Evolutionary conservation across 2,113 vertebrate genomes (phyloP).

Genomic region (Ictidomys tridecemlineatus): DNA sequence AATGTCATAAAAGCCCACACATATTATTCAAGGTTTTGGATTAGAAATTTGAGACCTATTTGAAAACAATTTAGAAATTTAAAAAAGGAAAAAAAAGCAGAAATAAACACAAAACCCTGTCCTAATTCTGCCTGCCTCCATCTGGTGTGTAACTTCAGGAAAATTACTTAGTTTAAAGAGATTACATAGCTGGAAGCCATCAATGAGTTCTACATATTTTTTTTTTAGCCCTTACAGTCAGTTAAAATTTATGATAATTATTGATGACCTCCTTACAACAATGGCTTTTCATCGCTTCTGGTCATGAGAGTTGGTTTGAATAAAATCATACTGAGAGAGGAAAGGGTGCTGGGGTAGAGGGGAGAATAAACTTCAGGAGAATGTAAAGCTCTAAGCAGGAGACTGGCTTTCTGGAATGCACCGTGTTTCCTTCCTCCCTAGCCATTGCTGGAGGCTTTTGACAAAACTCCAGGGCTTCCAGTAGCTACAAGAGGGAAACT

Average conservation of each 20-base stretch:
- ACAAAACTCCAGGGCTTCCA: not conserved
- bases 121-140: not conserved
- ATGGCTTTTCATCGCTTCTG: not conserved
- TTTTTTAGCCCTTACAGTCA: not conserved
- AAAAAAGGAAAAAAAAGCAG: not conserved
- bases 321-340: not conserved
- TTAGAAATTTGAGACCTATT: not conserved
- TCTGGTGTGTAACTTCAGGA: not conserved
- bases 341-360: too few relatives aligned
- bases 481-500: not conserved
- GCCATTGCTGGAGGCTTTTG: not conserved
- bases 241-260: not conserved
- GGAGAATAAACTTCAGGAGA: not conserved
- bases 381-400: not conserved
- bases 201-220: not conserved
- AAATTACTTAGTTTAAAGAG: not conserved
- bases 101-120: not conserved
- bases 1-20: not conserved
- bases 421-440: not conserved
- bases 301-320: not conserved
- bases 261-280: not conserved
- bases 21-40: not conserved
- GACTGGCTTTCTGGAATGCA: not conserved
- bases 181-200: not conserved
- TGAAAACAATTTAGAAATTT: not conserved